Evolutionary conservation across 2,797 vertebrate species (phyloP), one percentile per base, ranked within the genome.

Genomic region (Scleropages formosus): DNA sequence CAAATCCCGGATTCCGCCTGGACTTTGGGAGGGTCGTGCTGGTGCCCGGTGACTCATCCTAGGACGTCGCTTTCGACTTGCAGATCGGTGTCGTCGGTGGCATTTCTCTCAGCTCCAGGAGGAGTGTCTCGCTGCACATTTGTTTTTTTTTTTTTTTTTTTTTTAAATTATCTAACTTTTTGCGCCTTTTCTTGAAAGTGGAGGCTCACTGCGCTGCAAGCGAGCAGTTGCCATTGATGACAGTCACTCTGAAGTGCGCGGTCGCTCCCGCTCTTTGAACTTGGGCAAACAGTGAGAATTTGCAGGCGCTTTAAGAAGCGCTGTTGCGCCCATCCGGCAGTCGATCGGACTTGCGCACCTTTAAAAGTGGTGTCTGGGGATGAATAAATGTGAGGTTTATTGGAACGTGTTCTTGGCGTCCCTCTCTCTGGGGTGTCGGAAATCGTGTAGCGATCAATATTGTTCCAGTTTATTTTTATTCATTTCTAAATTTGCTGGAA

Each of bases 341-440:
- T 27, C 13, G 13, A 70, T 69, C 46, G 8, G 20, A 26, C 46
- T 53, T 22, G 46, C 70, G 15, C 20, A 53, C 67, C 47, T 53
- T 70, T 15, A 70, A 53, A 72, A 77, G 60, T 72, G 60, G 46
- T 70, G 16, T 24, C 47, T 56, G 47, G 69, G 26, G 75, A 56
- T 64, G 60, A 63, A 61, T 76, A 63, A 63, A 70, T 70, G 7
- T 22, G 26, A 6, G 6, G 1, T 24, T 47, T 63, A 61, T 71
- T 20, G 13, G 24, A 53, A 53, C 44, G n/a, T 63, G 56, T 18
- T 22, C 26, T 59, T 67, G 39, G 4, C 65, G 67, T 20, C 65
- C 10, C 15, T 20, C 20, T 67, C 39, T n/a, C 46, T 47, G 65
- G n/a, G 18, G 44, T 20, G 18, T 65, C 67, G 65, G n/a, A 67